phyloP scores from a whole-genome alignment of 1,140 invertebrate genomes.

The Formica selysi region DNA sequence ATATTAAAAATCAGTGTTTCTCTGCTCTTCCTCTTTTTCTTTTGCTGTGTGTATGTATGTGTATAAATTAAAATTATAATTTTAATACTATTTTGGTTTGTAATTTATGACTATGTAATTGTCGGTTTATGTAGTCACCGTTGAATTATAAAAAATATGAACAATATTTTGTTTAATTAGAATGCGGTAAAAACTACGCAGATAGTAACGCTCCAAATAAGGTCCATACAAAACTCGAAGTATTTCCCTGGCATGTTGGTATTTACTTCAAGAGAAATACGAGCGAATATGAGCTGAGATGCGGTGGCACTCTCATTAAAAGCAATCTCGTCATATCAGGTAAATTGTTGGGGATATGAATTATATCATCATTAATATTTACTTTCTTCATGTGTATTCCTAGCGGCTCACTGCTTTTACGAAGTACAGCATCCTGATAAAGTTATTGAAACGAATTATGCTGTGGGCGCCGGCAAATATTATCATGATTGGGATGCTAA shows the following conservation, averaged over 20 bases:
- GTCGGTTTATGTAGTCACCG: no score
- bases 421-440: no score
- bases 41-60: no score
- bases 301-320: conserved; percentile 85
- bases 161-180: conserved; percentile 72
- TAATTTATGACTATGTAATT: no score
- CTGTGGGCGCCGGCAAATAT: conserved; percentile 83
- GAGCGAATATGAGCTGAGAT: conserved; percentile 81
- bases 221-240: conserved; percentile 79
- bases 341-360: conserved; percentile 61
- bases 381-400: not conserved
- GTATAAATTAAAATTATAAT: no score
- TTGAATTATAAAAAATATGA: not conserved
- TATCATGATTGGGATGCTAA: conserved; percentile 77
- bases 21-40: no score
- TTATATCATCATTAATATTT: conserved; percentile 5
- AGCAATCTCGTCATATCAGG: conserved; percentile 78
- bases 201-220: conserved; percentile 81
- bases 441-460: no score
- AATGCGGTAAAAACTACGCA: conserved; percentile 79
- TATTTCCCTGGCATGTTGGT: conserved; percentile 88
- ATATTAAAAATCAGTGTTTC: no score
- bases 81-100: no score
- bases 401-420: conserved; percentile 86
- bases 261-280: conserved; percentile 83